Conservation (phyloP, 37 sponge, comb jelly and placozoan genomes). For the Geodia barretti region DNA sequence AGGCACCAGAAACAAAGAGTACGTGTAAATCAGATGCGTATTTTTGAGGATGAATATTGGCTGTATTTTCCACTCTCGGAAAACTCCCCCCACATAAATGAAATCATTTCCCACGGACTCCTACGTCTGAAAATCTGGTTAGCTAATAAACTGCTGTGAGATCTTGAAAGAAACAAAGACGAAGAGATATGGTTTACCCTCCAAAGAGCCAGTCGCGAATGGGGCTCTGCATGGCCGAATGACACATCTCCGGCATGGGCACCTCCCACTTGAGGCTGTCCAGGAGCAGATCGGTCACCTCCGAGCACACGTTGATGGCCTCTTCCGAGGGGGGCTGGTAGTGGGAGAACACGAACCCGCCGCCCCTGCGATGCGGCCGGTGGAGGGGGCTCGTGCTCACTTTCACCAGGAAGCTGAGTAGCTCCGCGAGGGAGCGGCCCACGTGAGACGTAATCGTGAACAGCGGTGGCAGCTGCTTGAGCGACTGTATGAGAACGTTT, state of each 20-base stretch:
- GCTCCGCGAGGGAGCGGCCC: conserved; percentile 73
- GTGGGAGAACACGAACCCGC: background rate
- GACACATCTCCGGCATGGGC: conserved; percentile 31
- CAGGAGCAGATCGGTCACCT: conserved; percentile 54
- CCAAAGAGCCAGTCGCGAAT: conserved; percentile 59
- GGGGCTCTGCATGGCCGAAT: conserved; percentile 23
- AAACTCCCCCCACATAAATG: background rate
- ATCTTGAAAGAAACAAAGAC: too few species aligned
- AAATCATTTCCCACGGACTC: background rate
- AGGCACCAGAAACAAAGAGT: background rate
- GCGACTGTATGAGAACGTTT: conserved; percentile 12
- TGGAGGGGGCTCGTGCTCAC: conserved; percentile 60
- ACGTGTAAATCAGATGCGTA: background rate
- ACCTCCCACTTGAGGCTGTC: conserved; percentile 62
- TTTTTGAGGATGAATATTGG: background rate
- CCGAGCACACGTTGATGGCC: conserved; percentile 47
- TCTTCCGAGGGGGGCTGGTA: conserved; percentile 45
- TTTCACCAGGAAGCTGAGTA: conserved; percentile 72
- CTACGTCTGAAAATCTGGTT: too few species aligned
- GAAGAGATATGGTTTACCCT: too few species aligned
- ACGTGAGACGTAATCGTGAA: conserved; percentile 71
- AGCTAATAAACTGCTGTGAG: too few species aligned
- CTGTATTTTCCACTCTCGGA: background rate
- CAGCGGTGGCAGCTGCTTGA: conserved; percentile 60
- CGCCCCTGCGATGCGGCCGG: conserved; percentile 25